Evolutionary conservation across 2,888 invertebrate genomes (phyloP), one percentile per base, ranked within the genome.

Genomic region (Drosophila mayaguana): DNA sequence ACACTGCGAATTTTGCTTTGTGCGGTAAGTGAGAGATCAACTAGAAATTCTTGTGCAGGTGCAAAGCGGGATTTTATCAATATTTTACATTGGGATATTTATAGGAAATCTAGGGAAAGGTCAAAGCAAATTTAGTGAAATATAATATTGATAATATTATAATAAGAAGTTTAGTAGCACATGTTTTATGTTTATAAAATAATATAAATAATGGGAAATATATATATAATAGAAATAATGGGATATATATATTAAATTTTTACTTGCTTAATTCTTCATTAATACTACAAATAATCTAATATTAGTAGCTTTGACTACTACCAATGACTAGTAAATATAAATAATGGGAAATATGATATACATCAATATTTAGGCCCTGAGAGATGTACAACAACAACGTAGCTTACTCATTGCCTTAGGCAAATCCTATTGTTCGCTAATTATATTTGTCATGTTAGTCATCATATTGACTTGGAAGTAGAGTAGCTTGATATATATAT

Each of bases 1-100:
- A 0, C 96, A 96, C 91, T 97, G 97, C 89, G 95, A 96, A 76
- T 93, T 96, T 81, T 97, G 97, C 90, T 95, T 96, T 75, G 91
- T 94, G 46, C 95, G 95, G 96, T 96, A 93, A 79, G 63, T 59
- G 32, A 20, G 9, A 14, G 9, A 9, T 28, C 1, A 9, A 42
- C 0, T 9, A 18, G 40, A 28, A 16, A 50, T 32, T 48, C n/a
- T 2, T 16, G n/a, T 9, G 25, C 8, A 2, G 9, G 0, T 6
- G 5, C 1, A 7, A 6, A 43, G 12, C 16, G 45, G 45, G 16
- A 3, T 1, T 3, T 8, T 9, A 25, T 7, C 7, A 0, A 6
- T 45, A 16, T 14, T 45, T 7, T 22, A 2, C 1, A 2, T 20
- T 3, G 12, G 20, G 2, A 46, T 16, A 25, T 25, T 16, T 46